Conservation (phyloP, 53 echinoderm and acorn worm species). For the Holothuria leucospilota region DNA sequence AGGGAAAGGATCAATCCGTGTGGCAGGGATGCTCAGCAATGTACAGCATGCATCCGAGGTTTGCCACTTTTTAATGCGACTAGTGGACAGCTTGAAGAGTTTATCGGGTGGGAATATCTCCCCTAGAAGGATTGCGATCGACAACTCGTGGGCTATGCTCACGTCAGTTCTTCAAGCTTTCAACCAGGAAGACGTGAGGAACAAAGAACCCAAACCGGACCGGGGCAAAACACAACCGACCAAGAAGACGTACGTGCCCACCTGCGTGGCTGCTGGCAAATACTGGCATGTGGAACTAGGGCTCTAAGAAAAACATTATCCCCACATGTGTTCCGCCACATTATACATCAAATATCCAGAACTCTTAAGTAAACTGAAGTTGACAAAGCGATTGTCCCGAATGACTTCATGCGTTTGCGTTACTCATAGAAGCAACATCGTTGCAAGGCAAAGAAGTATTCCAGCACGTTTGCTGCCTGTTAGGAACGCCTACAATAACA, state of each 20-base stretch:
- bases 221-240: too few species aligned
- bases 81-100: background rate
- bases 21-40: background rate
- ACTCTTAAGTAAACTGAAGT: too few species aligned
- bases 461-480: too few species aligned
- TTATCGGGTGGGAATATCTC: background rate
- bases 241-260: background rate
- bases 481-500: too few species aligned
- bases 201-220: too few species aligned
- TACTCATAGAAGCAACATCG: background rate
- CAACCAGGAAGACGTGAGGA: constrained; percentile 3
- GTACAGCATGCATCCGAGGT: background rate
- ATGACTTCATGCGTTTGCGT: too few species aligned
- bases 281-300: background rate
- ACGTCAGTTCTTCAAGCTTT: background rate
- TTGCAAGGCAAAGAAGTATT: too few species aligned
- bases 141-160: constrained; percentile 17
- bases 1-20: background rate
- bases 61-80: background rate
- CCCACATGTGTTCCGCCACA: constrained; percentile 46
- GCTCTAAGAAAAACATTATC: background rate
- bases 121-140: constrained; percentile 4
- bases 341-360: background rate
- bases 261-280: background rate
- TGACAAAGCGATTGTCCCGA: too few species aligned